Conservation (phyloP, 37 sponge, comb jelly and placozoan species). For the Spongia lamella region DNA sequence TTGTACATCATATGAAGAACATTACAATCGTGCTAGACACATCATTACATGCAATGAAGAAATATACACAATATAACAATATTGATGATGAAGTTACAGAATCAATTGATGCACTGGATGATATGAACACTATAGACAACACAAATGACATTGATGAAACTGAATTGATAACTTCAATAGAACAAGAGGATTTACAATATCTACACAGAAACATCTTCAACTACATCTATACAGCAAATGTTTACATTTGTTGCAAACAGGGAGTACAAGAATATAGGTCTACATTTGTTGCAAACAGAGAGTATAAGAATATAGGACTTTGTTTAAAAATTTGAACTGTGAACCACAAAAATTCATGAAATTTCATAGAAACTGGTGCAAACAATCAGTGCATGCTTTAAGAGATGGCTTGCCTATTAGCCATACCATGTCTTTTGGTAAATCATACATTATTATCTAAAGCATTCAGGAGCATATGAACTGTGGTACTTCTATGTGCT, state of each 20-base stretch:
- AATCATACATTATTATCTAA: conserved; percentile 49
- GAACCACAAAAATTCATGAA: conserved; percentile 8
- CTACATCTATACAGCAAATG: neutral
- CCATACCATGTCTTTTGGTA: conserved; percentile 45
- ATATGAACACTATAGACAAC: no score
- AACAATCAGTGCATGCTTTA: no score
- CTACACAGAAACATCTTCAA: neutral
- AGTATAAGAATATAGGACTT: neutral
- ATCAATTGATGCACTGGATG: no score
- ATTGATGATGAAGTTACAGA: conserved; percentile 10
- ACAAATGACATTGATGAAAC: conserved; percentile 10
- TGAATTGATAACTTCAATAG: no score
- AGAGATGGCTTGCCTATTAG: conserved; percentile 5
- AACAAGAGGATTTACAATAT: no score
- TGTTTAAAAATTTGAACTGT: conserved; percentile 2
- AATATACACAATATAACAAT: neutral
- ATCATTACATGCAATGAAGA: neutral
- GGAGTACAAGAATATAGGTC: no score
- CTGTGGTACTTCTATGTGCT: no score
- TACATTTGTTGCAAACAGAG: conserved; percentile 10
- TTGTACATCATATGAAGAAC: neutral
- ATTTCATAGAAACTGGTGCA: no score
- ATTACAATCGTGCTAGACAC: neutral
- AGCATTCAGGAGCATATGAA: no score
- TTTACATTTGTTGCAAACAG: no score